A percentile compares a stretch with the other conserved stretches of the same genome.
Evolutionary conservation across 2,113 vertebrate genomes (phyloP).

Genomic region (Gymnogyps californianus): DNA sequence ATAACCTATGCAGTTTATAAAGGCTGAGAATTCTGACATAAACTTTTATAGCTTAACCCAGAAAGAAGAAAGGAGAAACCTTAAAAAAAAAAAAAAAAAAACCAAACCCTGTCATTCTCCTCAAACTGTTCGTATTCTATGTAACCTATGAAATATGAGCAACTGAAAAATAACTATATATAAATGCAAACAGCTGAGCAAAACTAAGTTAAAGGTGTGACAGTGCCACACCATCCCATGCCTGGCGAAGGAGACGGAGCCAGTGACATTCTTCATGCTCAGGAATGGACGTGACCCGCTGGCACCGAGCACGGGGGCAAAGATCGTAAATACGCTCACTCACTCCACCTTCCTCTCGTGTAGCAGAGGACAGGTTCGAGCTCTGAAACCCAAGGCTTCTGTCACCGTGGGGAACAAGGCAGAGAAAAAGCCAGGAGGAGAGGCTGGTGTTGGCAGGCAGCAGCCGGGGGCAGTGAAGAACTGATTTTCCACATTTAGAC

Average conservation of each 20-base stretch:
- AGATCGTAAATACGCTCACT: neutral
- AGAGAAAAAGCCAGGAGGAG: neutral
- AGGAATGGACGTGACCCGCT: fast-evolving
- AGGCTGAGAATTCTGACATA: neutral
- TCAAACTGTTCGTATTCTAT: neutral
- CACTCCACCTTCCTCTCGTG: neutral
- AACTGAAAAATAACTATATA: neutral
- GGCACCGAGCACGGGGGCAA: fast-evolving
- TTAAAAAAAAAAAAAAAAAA: neutral
- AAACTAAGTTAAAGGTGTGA: neutral
- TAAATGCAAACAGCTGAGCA: neutral
- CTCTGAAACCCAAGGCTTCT: neutral
- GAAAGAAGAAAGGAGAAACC: neutral
- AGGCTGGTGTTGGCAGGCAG: neutral
- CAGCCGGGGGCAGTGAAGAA: neutral
- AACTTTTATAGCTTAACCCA: neutral
- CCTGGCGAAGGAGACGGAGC: neutral
- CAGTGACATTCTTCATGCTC: neutral
- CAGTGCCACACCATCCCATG: neutral
- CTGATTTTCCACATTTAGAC: neutral
- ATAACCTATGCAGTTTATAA: neutral
- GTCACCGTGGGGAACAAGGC: neutral
- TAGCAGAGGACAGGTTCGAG: neutral
- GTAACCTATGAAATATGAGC: neutral
- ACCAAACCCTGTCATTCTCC: neutral